These are phyloP conservation scores for Acleris holmiana DNA, from an alignment of 2,888 invertebrate genomes.

Conservation along the genomic window DNA sequence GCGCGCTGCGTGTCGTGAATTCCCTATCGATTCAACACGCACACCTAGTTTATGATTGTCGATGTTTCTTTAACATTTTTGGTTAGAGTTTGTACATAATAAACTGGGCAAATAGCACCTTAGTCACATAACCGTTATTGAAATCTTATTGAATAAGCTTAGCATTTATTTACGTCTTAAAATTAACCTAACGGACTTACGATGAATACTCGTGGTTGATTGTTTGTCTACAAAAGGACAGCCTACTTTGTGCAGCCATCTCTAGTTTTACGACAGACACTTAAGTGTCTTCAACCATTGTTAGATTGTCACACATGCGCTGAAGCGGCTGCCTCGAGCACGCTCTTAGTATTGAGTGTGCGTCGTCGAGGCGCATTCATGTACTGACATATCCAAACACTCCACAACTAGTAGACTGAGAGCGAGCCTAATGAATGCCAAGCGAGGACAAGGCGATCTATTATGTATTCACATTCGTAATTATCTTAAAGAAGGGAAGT, in stretches of 20 bases:
- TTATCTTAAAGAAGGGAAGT: slow-evolving; percentile 37
- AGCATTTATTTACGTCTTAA: slow-evolving; percentile 49
- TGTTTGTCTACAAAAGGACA: slow-evolving; percentile 72
- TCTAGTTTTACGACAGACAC: slow-evolving; percentile 77
- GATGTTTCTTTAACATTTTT: neutral
- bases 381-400: slow-evolving; percentile 43
- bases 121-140: slow-evolving; percentile 6
- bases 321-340: slow-evolving; percentile 50
- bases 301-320: slow-evolving; percentile 63
- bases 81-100: neutral
- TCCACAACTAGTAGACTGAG: slow-evolving; percentile 38
- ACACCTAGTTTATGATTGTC: slow-evolving; percentile 14
- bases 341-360: slow-evolving; percentile 52
- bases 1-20: slow-evolving; percentile 53
- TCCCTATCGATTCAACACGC: slow-evolving; percentile 18
- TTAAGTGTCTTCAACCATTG: slow-evolving; percentile 70
- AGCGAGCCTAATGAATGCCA: slow-evolving; percentile 35
- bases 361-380: slow-evolving; percentile 55
- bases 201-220: slow-evolving; percentile 66
- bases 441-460: slow-evolving; percentile 36
- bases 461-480: slow-evolving; percentile 36
- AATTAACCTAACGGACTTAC: slow-evolving; percentile 56
- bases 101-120: neutral
- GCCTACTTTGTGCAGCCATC: slow-evolving; percentile 68
- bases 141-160: neutral